Base-by-base conservation (phyloP, 2,797 vertebrate genomes). In the Malurus leucopterus region DNA sequence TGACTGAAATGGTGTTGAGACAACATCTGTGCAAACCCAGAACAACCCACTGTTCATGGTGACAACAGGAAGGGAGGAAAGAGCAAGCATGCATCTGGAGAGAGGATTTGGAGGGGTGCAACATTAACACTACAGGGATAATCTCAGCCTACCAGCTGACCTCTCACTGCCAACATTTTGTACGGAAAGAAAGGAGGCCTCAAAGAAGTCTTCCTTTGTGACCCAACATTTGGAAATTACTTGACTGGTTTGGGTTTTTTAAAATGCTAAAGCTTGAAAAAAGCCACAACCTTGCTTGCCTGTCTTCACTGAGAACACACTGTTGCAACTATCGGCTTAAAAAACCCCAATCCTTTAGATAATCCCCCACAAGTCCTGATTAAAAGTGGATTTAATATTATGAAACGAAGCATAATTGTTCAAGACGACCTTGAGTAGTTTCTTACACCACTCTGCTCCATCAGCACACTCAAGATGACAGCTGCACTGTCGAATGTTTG, bases 371-470 rank as follows among this genome's bases (percentile, higher is more conserved):
- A 70, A 94, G 8, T 89, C 83, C 80, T 76, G 71, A 54, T 91
- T 89, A 46, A 86, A 84, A 79, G 61, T 76, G 50, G 71, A 82
- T 93, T 93, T 94, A 83, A 63, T 50, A 81, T 84, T 89, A 93
- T 53, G 40, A 92, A 93, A 90, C 4, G 1, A 88, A 92, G 61
- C 53, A 65, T 67, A 95, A 91, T 74, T 76, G 79, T 50, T 92
- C 64, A 40, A 63, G 72, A 88, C 5, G 8, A 90, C 90, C 91
- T 79, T 87, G 63, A 63, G 29, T 21, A 36, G 90, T 58, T 90
- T 26, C 77, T 84, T 81, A 55, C 16, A 53, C 9, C 23, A 10
- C 32, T n/a, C 32, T 32, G 58, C 24, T 85, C 67, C 49, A 51
- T 26, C 64, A 38, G 38, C 1, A 0, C 32, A 9, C 50, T 76